These are phyloP conservation scores for Cossypha niveicapilla DNA, from an alignment of 2,797 vertebrate genomes.

Conservation along the genomic window DNA sequence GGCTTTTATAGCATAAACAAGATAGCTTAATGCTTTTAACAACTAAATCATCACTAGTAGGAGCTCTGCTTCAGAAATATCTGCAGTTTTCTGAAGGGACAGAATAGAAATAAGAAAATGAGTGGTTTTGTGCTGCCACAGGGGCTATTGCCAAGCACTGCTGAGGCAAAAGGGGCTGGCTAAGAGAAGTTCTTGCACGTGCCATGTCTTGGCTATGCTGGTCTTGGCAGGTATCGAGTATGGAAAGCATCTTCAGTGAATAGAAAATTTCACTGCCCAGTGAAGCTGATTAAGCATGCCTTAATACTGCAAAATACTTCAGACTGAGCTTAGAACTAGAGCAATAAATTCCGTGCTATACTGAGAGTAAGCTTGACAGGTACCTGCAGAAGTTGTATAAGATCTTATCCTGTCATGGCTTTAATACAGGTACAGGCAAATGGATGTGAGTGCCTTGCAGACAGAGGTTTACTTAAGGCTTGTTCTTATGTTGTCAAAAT, in stretches of 20 bases:
- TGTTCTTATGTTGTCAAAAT: neutral
- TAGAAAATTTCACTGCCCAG: neutral
- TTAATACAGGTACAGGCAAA: neutral
- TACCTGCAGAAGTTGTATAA: neutral
- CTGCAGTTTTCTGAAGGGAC: neutral
- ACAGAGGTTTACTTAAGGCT: neutral
- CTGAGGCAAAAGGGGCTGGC: accelerated
- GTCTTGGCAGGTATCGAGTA: accelerated
- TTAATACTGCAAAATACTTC: neutral
- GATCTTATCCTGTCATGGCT: neutral
- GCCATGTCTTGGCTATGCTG: accelerated
- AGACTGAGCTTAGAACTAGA: neutral
- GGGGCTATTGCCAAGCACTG: neutral
- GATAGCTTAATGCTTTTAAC: neutral
- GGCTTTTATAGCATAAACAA: neutral
- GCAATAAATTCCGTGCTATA: neutral
- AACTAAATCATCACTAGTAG: neutral
- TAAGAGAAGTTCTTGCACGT: neutral
- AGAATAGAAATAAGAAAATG: neutral
- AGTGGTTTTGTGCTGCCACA: accelerated
- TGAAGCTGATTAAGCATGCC: neutral
- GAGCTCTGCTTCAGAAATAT: neutral
- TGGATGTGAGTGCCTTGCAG: neutral
- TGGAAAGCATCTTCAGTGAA: neutral
- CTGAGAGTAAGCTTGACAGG: neutral